Base-by-base conservation (phyloP, 2,797 vertebrate species). In the Coilia nasus region DNA sequence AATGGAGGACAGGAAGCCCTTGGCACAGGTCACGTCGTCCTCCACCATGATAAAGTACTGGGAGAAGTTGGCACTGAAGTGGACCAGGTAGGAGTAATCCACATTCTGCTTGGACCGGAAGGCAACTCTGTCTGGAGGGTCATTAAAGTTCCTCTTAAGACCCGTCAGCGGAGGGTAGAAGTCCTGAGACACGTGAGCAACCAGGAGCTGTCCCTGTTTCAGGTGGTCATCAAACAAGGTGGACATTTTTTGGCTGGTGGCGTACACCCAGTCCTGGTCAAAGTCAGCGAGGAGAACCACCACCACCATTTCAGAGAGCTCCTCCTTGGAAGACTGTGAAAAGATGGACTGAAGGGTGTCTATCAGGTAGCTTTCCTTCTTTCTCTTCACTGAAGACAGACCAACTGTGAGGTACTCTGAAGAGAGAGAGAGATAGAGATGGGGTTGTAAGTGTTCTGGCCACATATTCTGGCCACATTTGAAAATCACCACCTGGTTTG, bases 81-180 rank as follows among this genome's bases (percentile, higher is more conserved):
- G 92, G 0, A 97, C 85, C 84, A 99, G 95, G 91, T 96, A 97
- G 28, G 96, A 93, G 0, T 97, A 97, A 87, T 96, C 96, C 83
- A 95, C 86, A 0, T 98, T 99, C 94, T 99, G 98, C 91, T 96
- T 97, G 62, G 97, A 97, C 83, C 96, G 94, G 91, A 96, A 97
- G 0, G 62, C 91, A 17, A 96, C 96, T 0, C 97, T 93, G 0
- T 95, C 92, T 0, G 95, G 91, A 0, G 94, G 84, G 0, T 96
- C 95, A 0, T 95, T 95, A 84, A 89, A 94, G 82, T 96, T 97
- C 78, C 96, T 96, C 90, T 96, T 97, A 46, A 96, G 88, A 28
- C 94, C 93, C 7, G 90, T 62, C 4, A 96, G 23, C 0, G 88
- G 90, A 2, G 95, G 95, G 85, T 97, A 97, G 44, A 85, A 86